Evolutionary conservation across 2,888 invertebrate genomes (phyloP).

Genomic region (Agriopis aurantiaria): DNA sequence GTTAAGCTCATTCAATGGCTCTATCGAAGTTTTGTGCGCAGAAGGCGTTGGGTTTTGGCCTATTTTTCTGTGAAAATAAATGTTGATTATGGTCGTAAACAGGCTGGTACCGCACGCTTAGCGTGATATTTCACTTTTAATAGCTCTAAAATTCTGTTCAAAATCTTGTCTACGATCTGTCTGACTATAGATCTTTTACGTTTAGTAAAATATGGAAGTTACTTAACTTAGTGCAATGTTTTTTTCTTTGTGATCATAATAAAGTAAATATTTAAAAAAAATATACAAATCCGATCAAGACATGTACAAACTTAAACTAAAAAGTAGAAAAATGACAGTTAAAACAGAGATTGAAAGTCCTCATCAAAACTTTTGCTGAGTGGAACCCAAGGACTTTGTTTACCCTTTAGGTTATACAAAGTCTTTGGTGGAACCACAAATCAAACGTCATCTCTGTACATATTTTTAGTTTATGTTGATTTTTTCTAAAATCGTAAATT

Average conservation of each 20-base stretch:
- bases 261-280: neutral
- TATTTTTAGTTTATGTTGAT: too few species aligned
- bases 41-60: slow-evolving; percentile 45
- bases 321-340: neutral
- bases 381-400: too few species aligned
- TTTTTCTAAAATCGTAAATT: too few species aligned
- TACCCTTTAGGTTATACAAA: too few species aligned
- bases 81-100: slow-evolving; percentile 26
- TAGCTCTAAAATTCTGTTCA: slow-evolving; percentile 1
- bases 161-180: slow-evolving; percentile 4
- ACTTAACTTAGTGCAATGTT: neutral
- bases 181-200: neutral
- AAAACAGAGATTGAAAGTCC: too few species aligned
- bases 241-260: neutral
- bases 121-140: slow-evolving; percentile 13
- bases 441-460: too few species aligned
- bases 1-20: slow-evolving; percentile 52
- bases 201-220: neutral
- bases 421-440: too few species aligned
- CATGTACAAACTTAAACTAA: too few species aligned
- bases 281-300: neutral
- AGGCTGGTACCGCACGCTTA: slow-evolving; percentile 18
- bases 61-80: slow-evolving; percentile 40
- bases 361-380: too few species aligned
- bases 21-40: slow-evolving; percentile 52